These are phyloP conservation scores for Gopherus flavomarginatus DNA, from an alignment of 2,113 vertebrate species.

Conservation along the genomic window DNA sequence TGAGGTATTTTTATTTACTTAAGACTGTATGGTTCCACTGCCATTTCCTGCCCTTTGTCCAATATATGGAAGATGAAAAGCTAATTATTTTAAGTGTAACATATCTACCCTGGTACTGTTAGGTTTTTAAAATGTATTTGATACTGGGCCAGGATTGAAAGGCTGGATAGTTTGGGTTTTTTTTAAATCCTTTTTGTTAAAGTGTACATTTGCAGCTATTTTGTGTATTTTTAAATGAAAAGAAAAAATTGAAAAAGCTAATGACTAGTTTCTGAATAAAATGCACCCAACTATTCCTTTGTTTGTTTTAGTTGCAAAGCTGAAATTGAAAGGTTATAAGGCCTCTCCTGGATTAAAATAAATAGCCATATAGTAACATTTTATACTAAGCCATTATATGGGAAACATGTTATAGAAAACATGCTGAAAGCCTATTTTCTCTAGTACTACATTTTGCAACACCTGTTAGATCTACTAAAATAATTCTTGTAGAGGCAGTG, in stretches of 20 bases:
- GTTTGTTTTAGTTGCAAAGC: not conserved
- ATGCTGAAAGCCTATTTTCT: not conserved
- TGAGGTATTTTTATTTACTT: not conserved
- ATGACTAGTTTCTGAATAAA: not conserved
- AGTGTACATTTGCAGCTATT: not conserved
- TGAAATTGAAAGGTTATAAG: not conserved
- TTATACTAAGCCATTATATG: fast-evolving
- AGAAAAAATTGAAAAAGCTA: not conserved
- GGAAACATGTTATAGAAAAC: not conserved
- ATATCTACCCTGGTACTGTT: not conserved
- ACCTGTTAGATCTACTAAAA: not conserved
- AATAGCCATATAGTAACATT: not conserved
- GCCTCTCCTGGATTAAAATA: not conserved
- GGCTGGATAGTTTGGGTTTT: not conserved
- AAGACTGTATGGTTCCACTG: not conserved
- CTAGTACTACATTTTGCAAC: fast-evolving
- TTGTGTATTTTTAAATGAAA: not conserved
- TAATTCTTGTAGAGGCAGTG: not conserved
- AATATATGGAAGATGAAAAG: not conserved
- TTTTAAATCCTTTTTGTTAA: not conserved
- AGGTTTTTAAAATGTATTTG: not conserved
- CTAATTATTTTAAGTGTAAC: not conserved
- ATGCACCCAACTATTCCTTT: not conserved
- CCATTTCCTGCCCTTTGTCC: not conserved
- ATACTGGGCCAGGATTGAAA: not conserved